These are phyloP conservation scores for Holacanthus passer DNA, from an alignment of 2,113 vertebrate genomes.

Conservation along the genomic window DNA sequence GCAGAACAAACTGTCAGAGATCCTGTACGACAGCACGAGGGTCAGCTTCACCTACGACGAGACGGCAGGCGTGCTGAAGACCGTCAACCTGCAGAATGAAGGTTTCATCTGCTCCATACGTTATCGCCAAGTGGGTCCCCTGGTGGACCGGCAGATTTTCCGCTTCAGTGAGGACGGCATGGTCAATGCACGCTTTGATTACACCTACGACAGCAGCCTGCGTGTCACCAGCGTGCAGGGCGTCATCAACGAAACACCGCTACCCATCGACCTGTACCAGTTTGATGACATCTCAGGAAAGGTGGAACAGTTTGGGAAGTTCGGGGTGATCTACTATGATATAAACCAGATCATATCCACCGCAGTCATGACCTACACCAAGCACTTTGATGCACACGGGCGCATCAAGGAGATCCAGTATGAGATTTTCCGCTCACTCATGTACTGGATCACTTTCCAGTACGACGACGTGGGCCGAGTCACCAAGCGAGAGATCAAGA, in stretches of 20 bases:
- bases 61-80: constrained; percentile 95
- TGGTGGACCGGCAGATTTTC: constrained; percentile 98
- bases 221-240: constrained; percentile 98
- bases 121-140: constrained; percentile 94
- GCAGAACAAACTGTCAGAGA: constrained; percentile 94
- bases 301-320: constrained; percentile 98
- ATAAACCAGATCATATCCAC: constrained; percentile 99
- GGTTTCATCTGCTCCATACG: constrained; percentile 98
- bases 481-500: constrained; percentile 95
- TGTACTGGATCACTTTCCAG: constrained; percentile 99
- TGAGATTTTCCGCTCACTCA: constrained; percentile 95
- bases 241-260: constrained; percentile 96
- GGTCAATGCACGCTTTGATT: constrained; percentile 98
- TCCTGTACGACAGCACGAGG: constrained; percentile 95
- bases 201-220: constrained; percentile 97
- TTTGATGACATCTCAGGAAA: constrained; percentile 99
- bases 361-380: constrained; percentile 98
- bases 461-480: constrained; percentile 97
- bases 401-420: constrained; percentile 98
- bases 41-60: constrained; percentile 99
- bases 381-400: constrained; percentile 96
- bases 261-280: constrained; percentile 98
- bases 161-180: constrained; percentile 98
- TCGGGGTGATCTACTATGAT: constrained; percentile 98
- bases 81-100: constrained; percentile 97